Evolutionary conservation across 1,140 invertebrate genomes (phyloP).

Genomic region (Neuroterus valhalla): DNA sequence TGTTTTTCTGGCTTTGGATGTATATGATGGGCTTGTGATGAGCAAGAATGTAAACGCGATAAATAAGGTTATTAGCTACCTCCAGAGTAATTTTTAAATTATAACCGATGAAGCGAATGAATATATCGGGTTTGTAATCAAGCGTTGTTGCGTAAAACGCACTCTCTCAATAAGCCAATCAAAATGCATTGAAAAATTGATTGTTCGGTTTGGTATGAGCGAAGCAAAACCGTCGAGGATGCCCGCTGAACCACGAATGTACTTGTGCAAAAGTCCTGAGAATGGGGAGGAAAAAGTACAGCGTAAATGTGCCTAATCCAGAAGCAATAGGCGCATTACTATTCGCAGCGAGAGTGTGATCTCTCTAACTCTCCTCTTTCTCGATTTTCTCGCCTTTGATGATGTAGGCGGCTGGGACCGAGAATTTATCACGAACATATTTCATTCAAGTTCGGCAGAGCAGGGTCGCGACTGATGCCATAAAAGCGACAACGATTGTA

Average conservation of each 20-base stretch:
- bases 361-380: no score
- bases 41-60: no score
- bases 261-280: constrained; percentile 31
- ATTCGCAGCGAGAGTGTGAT: no score
- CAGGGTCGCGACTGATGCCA: no score
- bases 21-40: no score
- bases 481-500: no score
- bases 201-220: constrained; percentile 38
- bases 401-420: no score
- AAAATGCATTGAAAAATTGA: constrained; percentile 32
- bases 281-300: background rate
- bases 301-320: constrained; percentile 50
- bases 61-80: constrained; percentile 42
- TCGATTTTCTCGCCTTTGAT: no score
- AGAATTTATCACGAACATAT: no score
- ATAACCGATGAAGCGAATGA: constrained; percentile 35
- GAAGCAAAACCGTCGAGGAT: constrained; percentile 38
- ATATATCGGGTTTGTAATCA: constrained; percentile 55
- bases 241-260: constrained; percentile 36
- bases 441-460: no score
- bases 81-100: no score
- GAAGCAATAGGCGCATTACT: no score
- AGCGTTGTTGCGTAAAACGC: constrained; percentile 41
- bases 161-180: constrained; percentile 37
- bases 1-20: constrained; percentile 46